phyloP scores from a whole-genome alignment of 1,140 invertebrate genomes.

The Tenebrio molitor region DNA sequence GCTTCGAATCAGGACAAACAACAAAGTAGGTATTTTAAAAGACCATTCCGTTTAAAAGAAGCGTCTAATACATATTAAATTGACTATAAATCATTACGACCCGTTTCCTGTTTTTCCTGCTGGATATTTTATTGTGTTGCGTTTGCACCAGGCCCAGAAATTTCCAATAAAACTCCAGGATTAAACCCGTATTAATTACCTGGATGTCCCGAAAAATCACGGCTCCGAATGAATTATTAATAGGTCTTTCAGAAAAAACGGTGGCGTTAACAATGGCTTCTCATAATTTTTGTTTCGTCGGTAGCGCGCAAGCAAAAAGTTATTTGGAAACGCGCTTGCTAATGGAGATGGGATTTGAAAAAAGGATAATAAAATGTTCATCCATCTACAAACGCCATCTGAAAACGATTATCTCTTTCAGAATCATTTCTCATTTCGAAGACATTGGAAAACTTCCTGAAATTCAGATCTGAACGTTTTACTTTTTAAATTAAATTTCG shows the following conservation, averaged over 20 bases:
- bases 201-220: background rate
- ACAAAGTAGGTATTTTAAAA: constrained; percentile 47
- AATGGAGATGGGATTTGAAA: constrained; percentile 51
- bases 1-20: constrained; percentile 37
- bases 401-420: constrained; percentile 53
- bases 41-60: constrained; percentile 40
- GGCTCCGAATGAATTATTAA: no score
- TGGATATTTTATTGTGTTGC: constrained; percentile 39
- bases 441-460: constrained; percentile 47
- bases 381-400: constrained; percentile 53
- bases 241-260: constrained; percentile 1
- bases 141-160: constrained; percentile 5
- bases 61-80: constrained; percentile 50
- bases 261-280: constrained; percentile 7
- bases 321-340: constrained; percentile 35
- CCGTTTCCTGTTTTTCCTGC: constrained; percentile 44
- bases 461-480: constrained; percentile 46
- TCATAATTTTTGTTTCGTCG: constrained; percentile 28
- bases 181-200: background rate
- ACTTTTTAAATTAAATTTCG: constrained; percentile 48
- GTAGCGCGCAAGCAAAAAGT: constrained; percentile 31
- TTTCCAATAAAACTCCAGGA: constrained; percentile 27
- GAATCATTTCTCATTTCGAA: constrained; percentile 47
- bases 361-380: constrained; percentile 54
- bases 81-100: constrained; percentile 48